These are phyloP conservation scores for Palloptera scutellata DNA, from an alignment of 2,888 invertebrate species.

Conservation along the genomic window DNA sequence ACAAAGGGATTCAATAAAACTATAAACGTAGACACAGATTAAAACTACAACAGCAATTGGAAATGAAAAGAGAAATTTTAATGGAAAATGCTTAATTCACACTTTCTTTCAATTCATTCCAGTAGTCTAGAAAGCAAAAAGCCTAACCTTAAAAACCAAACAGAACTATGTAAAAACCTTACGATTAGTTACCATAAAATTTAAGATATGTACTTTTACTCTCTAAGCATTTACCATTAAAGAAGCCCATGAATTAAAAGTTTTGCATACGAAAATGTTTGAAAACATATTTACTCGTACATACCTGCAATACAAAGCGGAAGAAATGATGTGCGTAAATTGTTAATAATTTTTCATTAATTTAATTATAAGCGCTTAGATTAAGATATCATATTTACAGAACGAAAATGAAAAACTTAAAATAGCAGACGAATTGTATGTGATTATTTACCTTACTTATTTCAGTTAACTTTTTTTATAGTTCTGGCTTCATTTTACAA, in stretches of 20 bases:
- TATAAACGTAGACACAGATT: too few relatives aligned
- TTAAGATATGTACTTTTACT: background rate
- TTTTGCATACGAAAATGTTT: background rate
- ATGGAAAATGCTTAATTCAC: background rate
- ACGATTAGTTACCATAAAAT: too few relatives aligned
- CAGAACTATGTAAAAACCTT: too few relatives aligned
- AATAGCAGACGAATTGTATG: background rate
- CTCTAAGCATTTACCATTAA: background rate
- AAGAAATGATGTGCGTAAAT: conserved; percentile 1
- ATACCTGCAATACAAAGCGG: background rate
- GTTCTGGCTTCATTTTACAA: too few relatives aligned
- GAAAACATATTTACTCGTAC: conserved; percentile 1
- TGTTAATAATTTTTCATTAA: too few relatives aligned
- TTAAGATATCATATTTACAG: too few relatives aligned
- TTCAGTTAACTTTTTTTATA: background rate
- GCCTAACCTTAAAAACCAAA: background rate
- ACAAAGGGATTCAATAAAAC: background rate
- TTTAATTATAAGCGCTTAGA: too few relatives aligned
- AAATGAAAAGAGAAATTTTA: conserved; percentile 29
- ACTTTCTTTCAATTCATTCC: background rate
- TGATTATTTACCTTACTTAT: too few relatives aligned
- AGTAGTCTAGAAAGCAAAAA: background rate
- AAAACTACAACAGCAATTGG: conserved; percentile 24
- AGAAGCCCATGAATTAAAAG: background rate
- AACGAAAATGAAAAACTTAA: too few relatives aligned